Conservation (phyloP, 2,888 invertebrate species). For the Andrena camellia region DNA sequence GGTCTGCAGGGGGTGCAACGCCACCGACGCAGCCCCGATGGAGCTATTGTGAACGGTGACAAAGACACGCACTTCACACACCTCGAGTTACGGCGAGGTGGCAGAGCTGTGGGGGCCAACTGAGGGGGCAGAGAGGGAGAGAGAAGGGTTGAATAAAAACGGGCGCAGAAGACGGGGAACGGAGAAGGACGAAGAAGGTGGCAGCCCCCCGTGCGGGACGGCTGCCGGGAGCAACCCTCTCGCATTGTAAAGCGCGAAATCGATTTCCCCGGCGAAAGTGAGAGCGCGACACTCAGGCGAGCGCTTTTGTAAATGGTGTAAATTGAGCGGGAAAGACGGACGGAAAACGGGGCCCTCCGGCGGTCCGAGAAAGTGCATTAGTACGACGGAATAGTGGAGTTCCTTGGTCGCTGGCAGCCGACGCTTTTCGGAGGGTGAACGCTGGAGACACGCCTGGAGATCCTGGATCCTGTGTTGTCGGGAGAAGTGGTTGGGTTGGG, state of each 20-base stretch:
- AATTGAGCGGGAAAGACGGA: conserved; percentile 62
- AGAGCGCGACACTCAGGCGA: conserved; percentile 38
- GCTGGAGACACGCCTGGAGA: not conserved
- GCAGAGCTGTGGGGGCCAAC: not conserved
- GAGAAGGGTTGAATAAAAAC: conserved; percentile 30
- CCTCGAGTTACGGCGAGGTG: conserved; percentile 52
- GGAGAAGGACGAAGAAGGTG: conserved; percentile 47
- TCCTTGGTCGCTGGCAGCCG: too few species aligned
- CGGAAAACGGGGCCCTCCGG: conserved; percentile 47
- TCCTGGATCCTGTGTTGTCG: conserved; percentile 1
- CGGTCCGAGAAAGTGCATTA: conserved; percentile 53
- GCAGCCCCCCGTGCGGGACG: conserved; percentile 49
- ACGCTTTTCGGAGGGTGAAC: too few species aligned
- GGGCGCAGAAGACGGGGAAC: not conserved
- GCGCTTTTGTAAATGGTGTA: conserved; percentile 65
- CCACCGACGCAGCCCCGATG: conserved; percentile 22
- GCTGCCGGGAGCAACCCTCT: conserved; percentile 48
- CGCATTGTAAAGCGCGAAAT: conserved; percentile 59
- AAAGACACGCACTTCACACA: conserved; percentile 75
- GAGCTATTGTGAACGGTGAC: conserved; percentile 73
- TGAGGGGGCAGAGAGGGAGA: conserved; percentile 12
- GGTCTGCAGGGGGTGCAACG: conserved; percentile 6
- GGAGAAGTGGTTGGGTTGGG: too few species aligned
- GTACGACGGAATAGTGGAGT: conserved; percentile 32
- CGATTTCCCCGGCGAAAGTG: conserved; percentile 52